Evolutionary conservation across 1,140 invertebrate species (phyloP).

Genomic region (Trichonephila clavata): DNA sequence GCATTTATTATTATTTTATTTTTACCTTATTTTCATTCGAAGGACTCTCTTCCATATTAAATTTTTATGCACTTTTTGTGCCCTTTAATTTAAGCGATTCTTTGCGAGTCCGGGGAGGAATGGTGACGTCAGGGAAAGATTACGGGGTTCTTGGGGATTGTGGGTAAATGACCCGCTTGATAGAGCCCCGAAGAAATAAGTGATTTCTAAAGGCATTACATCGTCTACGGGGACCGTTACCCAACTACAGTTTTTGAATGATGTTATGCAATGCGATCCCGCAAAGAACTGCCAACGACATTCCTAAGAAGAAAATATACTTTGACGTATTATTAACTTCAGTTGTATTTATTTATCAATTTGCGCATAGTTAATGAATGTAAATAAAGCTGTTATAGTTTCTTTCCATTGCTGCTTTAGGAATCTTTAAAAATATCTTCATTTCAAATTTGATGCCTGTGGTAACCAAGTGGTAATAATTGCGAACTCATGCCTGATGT

Average conservation of each 20-base stretch:
- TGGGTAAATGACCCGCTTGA: conserved; percentile 70
- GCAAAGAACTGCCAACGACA: too few relatives aligned
- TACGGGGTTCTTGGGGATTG: conserved; percentile 39
- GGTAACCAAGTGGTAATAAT: too few relatives aligned
- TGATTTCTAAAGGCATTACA: conserved; percentile 70
- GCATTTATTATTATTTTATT: conserved; percentile 1
- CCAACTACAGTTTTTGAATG: not conserved
- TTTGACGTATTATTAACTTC: too few relatives aligned
- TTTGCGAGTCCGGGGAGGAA: conserved; percentile 33
- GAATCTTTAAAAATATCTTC: too few relatives aligned
- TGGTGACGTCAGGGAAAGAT: conserved; percentile 36
- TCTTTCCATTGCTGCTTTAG: too few relatives aligned
- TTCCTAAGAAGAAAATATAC: too few relatives aligned
- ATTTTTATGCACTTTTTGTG: conserved; percentile 32
- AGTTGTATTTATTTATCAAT: too few relatives aligned
- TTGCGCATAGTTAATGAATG: too few relatives aligned
- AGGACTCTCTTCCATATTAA: not conserved
- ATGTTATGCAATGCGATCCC: not conserved
- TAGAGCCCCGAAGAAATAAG: conserved; percentile 72
- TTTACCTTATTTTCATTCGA: not conserved
- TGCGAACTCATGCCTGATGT: too few relatives aligned
- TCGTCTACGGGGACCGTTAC: conserved; percentile 24
- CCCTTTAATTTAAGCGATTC: conserved; percentile 71
- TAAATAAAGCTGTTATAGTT: too few relatives aligned
- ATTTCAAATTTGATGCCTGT: too few relatives aligned